Evolutionary conservation across 1,140 invertebrate species (phyloP).

Genomic region (Calliphora vicina): DNA sequence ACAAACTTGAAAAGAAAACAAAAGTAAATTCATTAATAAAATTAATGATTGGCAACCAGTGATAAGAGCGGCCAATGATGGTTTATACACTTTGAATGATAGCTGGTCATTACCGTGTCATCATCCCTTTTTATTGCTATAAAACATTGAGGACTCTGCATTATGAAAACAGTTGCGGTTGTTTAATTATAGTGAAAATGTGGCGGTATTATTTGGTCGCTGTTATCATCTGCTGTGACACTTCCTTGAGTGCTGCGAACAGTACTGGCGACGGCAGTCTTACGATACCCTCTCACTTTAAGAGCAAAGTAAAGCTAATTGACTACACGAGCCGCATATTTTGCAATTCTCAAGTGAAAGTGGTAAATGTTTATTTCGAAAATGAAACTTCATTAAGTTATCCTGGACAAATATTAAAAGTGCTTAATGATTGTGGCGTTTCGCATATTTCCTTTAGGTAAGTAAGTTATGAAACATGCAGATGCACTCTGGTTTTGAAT

Average conservation of each 20-base stretch:
- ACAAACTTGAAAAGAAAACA: background rate
- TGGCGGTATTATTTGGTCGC: background rate
- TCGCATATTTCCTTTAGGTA: conserved; percentile 52
- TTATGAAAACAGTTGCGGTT: background rate
- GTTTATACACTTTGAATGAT: background rate
- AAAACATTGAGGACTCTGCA: background rate
- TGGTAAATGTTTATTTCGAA: conserved; percentile 55
- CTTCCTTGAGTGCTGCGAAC: background rate
- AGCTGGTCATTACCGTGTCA: background rate
- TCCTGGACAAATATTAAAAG: conserved; percentile 49
- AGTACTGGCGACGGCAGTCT: background rate
- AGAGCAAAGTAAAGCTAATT: background rate
- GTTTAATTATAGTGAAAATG: background rate
- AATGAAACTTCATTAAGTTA: conserved; percentile 50
- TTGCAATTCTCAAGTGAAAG: conserved; percentile 44
- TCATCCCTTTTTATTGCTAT: background rate
- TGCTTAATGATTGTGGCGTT: conserved; percentile 53
- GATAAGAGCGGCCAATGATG: background rate
- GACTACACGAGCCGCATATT: conserved; percentile 20
- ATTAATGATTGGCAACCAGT: conserved; percentile 1
- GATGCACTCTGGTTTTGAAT: background rate
- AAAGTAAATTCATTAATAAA: conserved; percentile 11
- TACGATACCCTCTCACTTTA: background rate
- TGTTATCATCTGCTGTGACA: background rate
- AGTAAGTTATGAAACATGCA: background rate